phyloP scores from a whole-genome alignment of 2,888 invertebrate genomes.

The Crematogaster levior region DNA sequence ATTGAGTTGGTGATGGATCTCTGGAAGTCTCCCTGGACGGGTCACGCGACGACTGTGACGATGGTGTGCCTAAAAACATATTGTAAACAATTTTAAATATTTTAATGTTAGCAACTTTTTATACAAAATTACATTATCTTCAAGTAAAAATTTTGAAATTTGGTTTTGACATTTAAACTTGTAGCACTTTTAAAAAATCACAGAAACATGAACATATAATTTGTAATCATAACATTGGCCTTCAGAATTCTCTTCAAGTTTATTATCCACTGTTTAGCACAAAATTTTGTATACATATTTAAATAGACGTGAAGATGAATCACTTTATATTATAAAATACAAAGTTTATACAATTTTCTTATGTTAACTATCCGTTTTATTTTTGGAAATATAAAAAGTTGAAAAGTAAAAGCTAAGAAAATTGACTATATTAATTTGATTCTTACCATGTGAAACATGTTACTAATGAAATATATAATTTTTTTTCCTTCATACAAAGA shows the following conservation, averaged over 20 bases:
- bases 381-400: neutral
- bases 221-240: neutral
- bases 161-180: too few relatives aligned
- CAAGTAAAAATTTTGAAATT: constrained; percentile 7
- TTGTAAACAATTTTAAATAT: neutral
- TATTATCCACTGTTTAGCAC: neutral
- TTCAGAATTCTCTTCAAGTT: neutral
- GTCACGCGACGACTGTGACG: constrained; percentile 86
- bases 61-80: constrained; percentile 82
- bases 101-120: neutral
- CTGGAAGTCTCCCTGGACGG: constrained; percentile 85
- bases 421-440: neutral
- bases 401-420: neutral
- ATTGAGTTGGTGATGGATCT: constrained; percentile 84
- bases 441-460: neutral
- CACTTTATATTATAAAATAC: too few relatives aligned
- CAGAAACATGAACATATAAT: neutral
- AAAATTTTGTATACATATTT: constrained; percentile 8
- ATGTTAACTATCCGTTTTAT: neutral
- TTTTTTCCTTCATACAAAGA: too few relatives aligned
- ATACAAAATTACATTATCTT: neutral
- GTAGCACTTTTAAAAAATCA: too few relatives aligned
- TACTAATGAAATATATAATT: too few relatives aligned
- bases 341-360: neutral
- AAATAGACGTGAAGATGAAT: too few relatives aligned